phyloP scores from a whole-genome alignment of 2,113 vertebrate species.

The Rynchops niger region DNA sequence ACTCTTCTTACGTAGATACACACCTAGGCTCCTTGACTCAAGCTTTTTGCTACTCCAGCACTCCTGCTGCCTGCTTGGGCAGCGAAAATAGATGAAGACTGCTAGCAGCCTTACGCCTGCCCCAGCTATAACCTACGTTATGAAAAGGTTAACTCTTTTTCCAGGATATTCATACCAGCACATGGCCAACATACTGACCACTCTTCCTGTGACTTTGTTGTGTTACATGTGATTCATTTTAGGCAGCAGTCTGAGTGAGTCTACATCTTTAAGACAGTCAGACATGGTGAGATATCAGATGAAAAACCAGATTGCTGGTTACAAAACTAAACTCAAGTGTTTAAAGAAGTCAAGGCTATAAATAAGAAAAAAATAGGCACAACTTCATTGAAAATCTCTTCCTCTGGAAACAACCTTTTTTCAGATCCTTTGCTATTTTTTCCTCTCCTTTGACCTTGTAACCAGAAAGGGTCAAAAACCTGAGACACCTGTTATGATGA shows the following conservation, averaged over 20 bases:
- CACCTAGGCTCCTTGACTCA: not conserved
- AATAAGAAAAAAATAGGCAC: not conserved
- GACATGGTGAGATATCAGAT: not conserved
- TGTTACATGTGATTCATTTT: not conserved
- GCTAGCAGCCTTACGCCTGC: not conserved
- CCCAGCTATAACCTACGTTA: accelerated
- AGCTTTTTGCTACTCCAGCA: not conserved
- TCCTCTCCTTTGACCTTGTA: not conserved
- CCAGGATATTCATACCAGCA: not conserved
- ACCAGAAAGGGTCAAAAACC: not conserved
- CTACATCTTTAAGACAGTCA: not conserved
- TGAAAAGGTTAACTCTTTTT: not conserved
- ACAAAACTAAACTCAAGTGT: not conserved
- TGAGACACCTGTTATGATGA: not conserved
- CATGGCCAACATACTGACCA: no score
- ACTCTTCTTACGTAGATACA: not conserved
- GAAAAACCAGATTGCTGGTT: not conserved
- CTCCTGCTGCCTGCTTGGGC: not conserved
- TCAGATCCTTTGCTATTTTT: not conserved
- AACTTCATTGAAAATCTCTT: not conserved
- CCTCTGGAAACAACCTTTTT: not conserved
- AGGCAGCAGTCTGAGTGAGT: not conserved
- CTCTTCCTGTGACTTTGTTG: not conserved
- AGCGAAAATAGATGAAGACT: not conserved
- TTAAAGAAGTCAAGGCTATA: not conserved